Percentiles rank a stretch among this genome's conserved stretches.
These are phyloP conservation scores for Druon quercuslanigerum DNA, from an alignment of 1,140 invertebrate species.

Conservation along the genomic window DNA sequence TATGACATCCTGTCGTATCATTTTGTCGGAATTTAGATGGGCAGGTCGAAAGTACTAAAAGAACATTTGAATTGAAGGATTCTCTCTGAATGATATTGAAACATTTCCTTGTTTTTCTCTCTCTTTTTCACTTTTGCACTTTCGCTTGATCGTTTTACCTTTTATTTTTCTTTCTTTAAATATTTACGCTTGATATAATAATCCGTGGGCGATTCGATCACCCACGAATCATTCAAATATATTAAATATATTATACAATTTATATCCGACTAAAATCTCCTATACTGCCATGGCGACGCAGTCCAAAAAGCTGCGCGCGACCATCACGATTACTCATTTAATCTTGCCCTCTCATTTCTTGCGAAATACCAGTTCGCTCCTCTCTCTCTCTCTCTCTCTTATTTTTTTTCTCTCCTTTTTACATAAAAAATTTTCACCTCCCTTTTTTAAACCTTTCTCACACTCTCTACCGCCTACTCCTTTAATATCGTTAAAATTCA, in stretches of 20 bases:
- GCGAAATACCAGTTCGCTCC: constrained; percentile 45
- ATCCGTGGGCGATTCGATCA: constrained; percentile 46
- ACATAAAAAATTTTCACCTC: constrained; percentile 53
- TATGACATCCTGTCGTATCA: constrained; percentile 19
- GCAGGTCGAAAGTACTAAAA: constrained; percentile 30
- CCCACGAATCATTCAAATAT: constrained; percentile 68
- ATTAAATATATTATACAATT: constrained; percentile 76
- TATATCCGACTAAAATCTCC: constrained; percentile 71
- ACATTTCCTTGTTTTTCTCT: neutral
- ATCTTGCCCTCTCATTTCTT: constrained; percentile 48
- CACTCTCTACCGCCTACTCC: constrained; percentile 38
- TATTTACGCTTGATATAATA: constrained; percentile 74
- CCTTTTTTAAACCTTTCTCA: constrained; percentile 44
- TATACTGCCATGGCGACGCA: constrained; percentile 60
- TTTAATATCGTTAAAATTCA: constrained; percentile 73
- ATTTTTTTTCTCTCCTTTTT: constrained; percentile 39
- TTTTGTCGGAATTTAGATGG: constrained; percentile 29
- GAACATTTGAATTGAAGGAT: constrained; percentile 9
- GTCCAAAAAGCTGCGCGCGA: constrained; percentile 67
- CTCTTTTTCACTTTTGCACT: constrained; percentile 50
- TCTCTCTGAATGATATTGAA: neutral
- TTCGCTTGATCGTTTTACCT: constrained; percentile 45
- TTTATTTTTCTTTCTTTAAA: constrained; percentile 58
- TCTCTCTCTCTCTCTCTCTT: constrained; percentile 32
- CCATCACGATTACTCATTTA: constrained; percentile 21